Conservation (phyloP, 1,140 invertebrate genomes). For the Vollenhovia emeryi region DNA sequence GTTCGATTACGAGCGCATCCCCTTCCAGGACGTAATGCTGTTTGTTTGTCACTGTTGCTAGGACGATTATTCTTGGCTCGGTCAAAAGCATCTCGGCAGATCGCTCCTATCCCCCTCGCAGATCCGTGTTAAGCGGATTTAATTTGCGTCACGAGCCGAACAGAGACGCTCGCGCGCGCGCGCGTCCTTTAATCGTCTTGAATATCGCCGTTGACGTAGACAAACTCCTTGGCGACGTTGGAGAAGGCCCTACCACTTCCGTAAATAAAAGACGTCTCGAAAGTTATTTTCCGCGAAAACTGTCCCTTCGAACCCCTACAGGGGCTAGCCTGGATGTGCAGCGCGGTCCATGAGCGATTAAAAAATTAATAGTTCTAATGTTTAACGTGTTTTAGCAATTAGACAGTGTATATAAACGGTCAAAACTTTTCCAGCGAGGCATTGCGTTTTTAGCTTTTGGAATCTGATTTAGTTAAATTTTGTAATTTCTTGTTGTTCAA, state of each 20-base stretch:
- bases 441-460: background rate
- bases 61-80: slow-evolving; percentile 30
- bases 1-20: slow-evolving; percentile 1
- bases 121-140: slow-evolving; percentile 55
- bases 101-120: slow-evolving; percentile 46
- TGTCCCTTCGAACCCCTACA: background rate
- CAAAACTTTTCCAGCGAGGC: background rate
- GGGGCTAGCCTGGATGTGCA: background rate
- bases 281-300: background rate
- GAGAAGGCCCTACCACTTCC: slow-evolving; percentile 2
- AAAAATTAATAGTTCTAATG: background rate
- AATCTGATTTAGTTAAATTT: background rate
- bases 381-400: background rate
- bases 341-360: background rate
- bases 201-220: slow-evolving; percentile 37
- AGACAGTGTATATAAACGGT: background rate
- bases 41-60: slow-evolving; percentile 54
- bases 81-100: slow-evolving; percentile 42
- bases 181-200: slow-evolving; percentile 51
- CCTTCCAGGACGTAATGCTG: slow-evolving; percentile 35
- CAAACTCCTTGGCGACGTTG: slow-evolving; percentile 14
- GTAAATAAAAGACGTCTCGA: background rate
- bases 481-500: background rate
- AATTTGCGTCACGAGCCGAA: slow-evolving; percentile 56
- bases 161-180: slow-evolving; percentile 20